Evolutionary conservation across 2,113 vertebrate species (phyloP).

Genomic region (Cavia porcellus): DNA sequence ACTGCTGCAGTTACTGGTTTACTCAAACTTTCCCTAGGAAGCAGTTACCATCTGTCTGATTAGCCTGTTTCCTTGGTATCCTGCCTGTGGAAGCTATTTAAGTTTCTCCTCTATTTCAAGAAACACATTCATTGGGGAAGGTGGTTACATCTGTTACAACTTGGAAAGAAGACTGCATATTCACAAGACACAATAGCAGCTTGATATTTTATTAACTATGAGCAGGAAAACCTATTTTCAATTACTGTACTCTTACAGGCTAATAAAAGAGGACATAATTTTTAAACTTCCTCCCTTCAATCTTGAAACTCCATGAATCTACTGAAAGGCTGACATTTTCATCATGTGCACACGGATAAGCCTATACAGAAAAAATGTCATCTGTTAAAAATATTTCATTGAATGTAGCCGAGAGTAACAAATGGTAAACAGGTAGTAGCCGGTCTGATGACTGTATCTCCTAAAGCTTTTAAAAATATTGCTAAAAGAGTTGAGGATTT

Average conservation of each 20-base stretch:
- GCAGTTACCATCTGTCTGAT: conserved; percentile 80
- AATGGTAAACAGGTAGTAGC: conserved; percentile 31
- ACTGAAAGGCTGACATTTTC: conserved; percentile 54
- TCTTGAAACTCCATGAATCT: conserved; percentile 11
- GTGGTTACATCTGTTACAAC: conserved; percentile 75
- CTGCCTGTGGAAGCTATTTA: conserved; percentile 74
- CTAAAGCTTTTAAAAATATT: neutral
- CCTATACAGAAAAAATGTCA: conserved; percentile 15
- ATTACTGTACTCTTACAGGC: neutral
- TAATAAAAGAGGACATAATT: conserved; percentile 34
- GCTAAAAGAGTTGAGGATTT: neutral
- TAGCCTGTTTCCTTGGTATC: conserved; percentile 82
- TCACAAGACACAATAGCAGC: conserved; percentile 53
- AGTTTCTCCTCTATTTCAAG: conserved; percentile 80
- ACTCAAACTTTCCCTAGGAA: conserved; percentile 79
- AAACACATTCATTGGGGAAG: conserved; percentile 58
- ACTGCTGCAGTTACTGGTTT: conserved; percentile 62
- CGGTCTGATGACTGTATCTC: conserved; percentile 23
- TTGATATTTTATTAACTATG: conserved; percentile 75
- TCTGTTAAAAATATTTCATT: conserved; percentile 64
- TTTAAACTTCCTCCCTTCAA: neutral
- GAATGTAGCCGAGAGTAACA: conserved; percentile 24
- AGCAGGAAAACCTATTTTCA: conserved; percentile 41
- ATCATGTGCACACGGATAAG: conserved; percentile 51
- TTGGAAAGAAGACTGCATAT: conserved; percentile 67